phyloP scores from a whole-genome alignment of 2,113 vertebrate species.

The Cynopterus brachyotis region DNA sequence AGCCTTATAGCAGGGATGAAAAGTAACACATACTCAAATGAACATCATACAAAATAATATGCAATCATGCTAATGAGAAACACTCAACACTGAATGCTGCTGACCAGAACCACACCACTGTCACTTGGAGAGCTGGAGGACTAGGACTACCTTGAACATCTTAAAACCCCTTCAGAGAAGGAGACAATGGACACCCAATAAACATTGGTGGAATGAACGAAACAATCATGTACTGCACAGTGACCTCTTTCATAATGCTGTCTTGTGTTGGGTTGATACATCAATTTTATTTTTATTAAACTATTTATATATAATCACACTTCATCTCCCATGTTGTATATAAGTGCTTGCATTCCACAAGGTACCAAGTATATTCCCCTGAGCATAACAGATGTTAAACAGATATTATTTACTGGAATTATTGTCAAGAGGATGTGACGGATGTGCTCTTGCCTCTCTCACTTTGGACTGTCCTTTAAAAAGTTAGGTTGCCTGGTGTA shows the following conservation, averaged over 20 bases:
- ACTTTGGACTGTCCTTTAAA: neutral
- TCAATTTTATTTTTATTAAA: neutral
- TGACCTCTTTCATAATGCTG: neutral
- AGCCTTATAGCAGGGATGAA: neutral
- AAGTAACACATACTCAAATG: neutral
- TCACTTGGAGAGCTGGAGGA: neutral
- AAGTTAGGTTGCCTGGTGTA: neutral
- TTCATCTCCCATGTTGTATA: neutral
- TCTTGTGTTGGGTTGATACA: neutral
- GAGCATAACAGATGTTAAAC: neutral
- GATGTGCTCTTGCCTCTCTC: neutral
- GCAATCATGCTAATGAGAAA: neutral
- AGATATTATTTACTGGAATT: neutral
- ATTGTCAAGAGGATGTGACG: neutral
- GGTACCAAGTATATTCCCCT: neutral
- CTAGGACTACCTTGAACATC: neutral
- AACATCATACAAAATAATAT: neutral
- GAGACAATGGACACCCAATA: neutral
- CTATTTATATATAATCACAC: neutral
- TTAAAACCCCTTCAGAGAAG: neutral
- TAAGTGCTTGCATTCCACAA: neutral
- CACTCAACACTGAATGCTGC: neutral
- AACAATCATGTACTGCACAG: neutral
- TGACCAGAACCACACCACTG: neutral
- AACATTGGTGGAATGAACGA: neutral